Evolutionary conservation across 30 jellyfish, hydroid and myxozoan genomes (phyloP).

Genomic region (Hydractinia echinata): DNA sequence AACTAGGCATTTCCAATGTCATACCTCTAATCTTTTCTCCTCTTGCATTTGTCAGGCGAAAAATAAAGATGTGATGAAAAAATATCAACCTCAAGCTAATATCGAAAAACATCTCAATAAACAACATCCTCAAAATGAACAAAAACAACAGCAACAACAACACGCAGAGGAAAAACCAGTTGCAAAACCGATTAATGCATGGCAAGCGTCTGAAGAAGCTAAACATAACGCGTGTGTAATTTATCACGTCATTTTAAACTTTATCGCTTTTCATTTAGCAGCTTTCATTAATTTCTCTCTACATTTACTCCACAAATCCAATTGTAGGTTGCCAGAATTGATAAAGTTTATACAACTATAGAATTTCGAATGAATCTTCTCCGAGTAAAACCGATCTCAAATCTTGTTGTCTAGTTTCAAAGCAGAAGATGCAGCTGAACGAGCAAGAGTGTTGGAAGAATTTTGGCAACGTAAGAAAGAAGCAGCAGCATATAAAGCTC

Average conservation of each 20-base stretch:
- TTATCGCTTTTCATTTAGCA: too few relatives aligned
- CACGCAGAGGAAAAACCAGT: slow-evolving; percentile 18
- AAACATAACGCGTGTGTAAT: too few relatives aligned
- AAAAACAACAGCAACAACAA: slow-evolving; percentile 1
- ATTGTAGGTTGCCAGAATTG: too few relatives aligned
- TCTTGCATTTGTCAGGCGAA: slow-evolving; percentile 26
- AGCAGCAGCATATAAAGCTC: slow-evolving; percentile 76
- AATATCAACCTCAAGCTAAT: slow-evolving; percentile 42
- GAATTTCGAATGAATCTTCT: too few relatives aligned
- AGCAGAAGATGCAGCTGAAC: slow-evolving; percentile 51
- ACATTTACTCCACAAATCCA: too few relatives aligned
- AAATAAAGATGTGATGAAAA: slow-evolving; percentile 55
- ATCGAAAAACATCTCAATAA: slow-evolving; percentile 31
- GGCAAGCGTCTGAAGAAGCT: not conserved
- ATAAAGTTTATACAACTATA: too few relatives aligned
- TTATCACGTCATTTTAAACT: too few relatives aligned
- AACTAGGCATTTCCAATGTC: not conserved
- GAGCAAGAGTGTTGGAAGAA: slow-evolving; percentile 71
- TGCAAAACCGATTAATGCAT: slow-evolving; percentile 9
- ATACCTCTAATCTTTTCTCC: not conserved
- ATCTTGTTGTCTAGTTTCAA: too few relatives aligned
- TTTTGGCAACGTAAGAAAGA: slow-evolving; percentile 75
- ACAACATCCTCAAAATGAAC: not conserved
- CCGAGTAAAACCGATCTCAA: too few relatives aligned
- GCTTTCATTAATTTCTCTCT: too few relatives aligned